Percentiles rank a stretch among this genome's conserved stretches.
These are phyloP conservation scores for Drosophila aff. DNA, from an alignment of 1,140 invertebrate genomes.

Conservation along the genomic window DNA sequence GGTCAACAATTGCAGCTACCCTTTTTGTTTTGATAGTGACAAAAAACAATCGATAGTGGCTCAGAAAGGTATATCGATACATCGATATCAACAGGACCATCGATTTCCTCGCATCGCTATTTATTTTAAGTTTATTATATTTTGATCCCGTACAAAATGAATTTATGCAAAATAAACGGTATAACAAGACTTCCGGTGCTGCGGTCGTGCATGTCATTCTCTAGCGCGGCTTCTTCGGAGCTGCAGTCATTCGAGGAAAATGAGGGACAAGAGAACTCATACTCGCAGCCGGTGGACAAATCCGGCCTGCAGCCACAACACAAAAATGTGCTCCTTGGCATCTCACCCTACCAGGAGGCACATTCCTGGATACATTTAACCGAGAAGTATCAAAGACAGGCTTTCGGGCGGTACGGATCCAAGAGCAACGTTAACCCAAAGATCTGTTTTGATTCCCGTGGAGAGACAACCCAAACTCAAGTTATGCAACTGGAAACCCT, in stretches of 20 bases:
- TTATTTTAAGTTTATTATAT: background rate
- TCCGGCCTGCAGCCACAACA: slow-evolving; percentile 86
- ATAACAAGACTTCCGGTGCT: slow-evolving; percentile 1
- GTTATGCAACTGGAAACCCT: slow-evolving; percentile 86
- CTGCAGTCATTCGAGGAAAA: slow-evolving; percentile 34
- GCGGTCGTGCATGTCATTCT: slow-evolving; percentile 24
- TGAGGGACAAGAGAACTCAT: slow-evolving; percentile 47
- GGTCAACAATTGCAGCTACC: too few relatives aligned
- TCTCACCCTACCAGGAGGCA: slow-evolving; percentile 86
- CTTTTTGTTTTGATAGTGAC: too few relatives aligned
- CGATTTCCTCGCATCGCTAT: slow-evolving; percentile 7
- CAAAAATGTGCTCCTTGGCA: slow-evolving; percentile 86
- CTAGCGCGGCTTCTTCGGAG: slow-evolving; percentile 32
- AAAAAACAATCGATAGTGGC: too few relatives aligned
- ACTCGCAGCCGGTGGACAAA: slow-evolving; percentile 86
- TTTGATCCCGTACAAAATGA: slow-evolving; percentile 15
- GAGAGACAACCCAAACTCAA: slow-evolving; percentile 87
- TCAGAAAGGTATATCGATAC: too few relatives aligned
- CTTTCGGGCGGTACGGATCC: slow-evolving; percentile 87
- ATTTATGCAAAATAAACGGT: slow-evolving; percentile 29
- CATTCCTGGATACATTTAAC: slow-evolving; percentile 86
- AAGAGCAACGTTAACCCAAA: slow-evolving; percentile 85
- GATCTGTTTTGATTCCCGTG: slow-evolving; percentile 88
- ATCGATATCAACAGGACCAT: background rate
- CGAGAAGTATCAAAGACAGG: slow-evolving; percentile 87